Base-by-base conservation (phyloP, 2,888 invertebrate genomes). In the Rhogogaster chlorosoma region DNA sequence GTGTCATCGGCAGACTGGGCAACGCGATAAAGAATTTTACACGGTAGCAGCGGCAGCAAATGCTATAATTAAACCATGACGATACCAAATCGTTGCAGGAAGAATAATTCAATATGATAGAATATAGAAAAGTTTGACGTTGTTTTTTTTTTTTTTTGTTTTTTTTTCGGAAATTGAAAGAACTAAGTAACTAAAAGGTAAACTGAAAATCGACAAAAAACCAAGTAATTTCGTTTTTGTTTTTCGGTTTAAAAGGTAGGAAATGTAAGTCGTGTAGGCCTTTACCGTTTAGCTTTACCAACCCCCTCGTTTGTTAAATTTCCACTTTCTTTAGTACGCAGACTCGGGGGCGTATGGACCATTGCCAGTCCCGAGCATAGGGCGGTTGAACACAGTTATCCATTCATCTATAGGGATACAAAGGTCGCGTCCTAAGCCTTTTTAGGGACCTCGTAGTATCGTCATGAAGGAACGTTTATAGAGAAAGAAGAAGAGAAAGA, bases 351-450 rank as follows among this genome's bases (percentile, higher is more conserved):
- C 61, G 61, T 61, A 26, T 61, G 61, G 61, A 61, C 61, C 61
- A 61, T 61, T 67, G 32, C 67, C 67, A 32, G 22, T 61, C 32
- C 67, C 6, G 5, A 67, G 67, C 18, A 67, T 32, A 67, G 18
- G 15, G 32, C 12, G 29, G 29, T 29, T 67, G 32, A 67, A 67
- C 67, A 67, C 67, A 67, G 18, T 67, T 67, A 67, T 67, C 67
- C 67, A 67, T 67, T 18, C 67, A 32, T 32, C 26, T 73, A 73
- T 73, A 38, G 42, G 67, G 38, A 42, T 73, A 73, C 38, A 42
- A 73, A 73, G 73, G 42, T 73, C 26, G 73, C 38, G 73, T 32
- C 38, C 42, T 67, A 32, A 67, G 32, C 32, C 67, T 67, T 67
- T 67, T 67, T 32, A 32, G 18, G 67, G 15, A 12, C 42, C 42